Evolutionary conservation across 2,113 vertebrate genomes (phyloP), one percentile per base, ranked within the genome.

Genomic region (Haemorhous mexicanus): DNA sequence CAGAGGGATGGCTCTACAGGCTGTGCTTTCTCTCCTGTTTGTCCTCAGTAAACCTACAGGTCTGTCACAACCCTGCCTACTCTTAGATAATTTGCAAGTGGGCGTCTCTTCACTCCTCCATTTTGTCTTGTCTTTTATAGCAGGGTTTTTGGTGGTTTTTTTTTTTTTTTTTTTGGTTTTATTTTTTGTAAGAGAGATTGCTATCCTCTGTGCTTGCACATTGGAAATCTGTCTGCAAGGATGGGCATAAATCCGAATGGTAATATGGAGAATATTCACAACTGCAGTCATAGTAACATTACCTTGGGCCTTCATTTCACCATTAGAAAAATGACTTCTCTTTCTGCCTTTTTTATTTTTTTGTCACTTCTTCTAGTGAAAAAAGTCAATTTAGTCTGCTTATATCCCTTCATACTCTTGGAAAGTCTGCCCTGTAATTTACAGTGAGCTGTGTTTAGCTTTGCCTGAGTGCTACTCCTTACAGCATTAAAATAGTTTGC

Each of bases 381-480:
- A 61, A 87, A 79, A 55, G 61, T 72, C 28, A 28, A 11, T 95
- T 89, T 82, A 89, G 44, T 41, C 72, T 84, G 13, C 75, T 88
- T 86, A 63, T 63, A 41, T 55, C 21, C 8, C 58, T 84, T 74
- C 39, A 70, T 74, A 70, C 28, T 39, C 75, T 44, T 66, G 49
- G 72, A 95, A 90, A 63, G 27, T 37, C 55, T 77, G 39, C 24
- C 35, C 63, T 90, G 61, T 94, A 95, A 96, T 97, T 96, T 94
- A 81, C 79, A 43, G 43, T 30, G 63, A 84, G 39, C 87, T 83
- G 47, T 86, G 82, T 96, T 97, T 94, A 95, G 56, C 39, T 93
- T 86, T 95, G 55, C 82, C 49, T 59, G 44, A 63, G 47, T 83
- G 55, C 90, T 95, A 90, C 41, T 82, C n/a, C 72, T 68, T 70